Evolutionary conservation across 2,113 vertebrate species (phyloP).

Genomic region (Crotalus tigris): DNA sequence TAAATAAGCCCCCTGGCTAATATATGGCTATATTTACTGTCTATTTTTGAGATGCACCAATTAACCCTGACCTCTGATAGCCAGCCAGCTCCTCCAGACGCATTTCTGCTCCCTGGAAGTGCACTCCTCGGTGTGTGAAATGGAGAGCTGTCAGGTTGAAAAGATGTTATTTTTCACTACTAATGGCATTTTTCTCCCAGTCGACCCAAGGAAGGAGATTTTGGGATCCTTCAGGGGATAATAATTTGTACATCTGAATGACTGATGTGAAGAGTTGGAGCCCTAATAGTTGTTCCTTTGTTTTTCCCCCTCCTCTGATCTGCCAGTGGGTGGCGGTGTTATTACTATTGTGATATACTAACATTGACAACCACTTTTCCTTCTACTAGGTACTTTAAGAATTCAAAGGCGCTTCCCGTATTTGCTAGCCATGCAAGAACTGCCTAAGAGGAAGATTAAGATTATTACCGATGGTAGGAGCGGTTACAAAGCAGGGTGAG

Average conservation of each 20-base stretch:
- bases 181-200: slow-evolving; percentile 20
- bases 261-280: not conserved
- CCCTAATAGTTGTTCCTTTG: not conserved
- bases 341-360: not conserved
- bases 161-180: slow-evolving; percentile 18
- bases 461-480: not conserved
- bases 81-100: not conserved
- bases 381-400: not conserved
- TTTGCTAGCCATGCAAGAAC: not conserved
- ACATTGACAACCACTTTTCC: not conserved
- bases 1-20: slow-evolving; percentile 14
- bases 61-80: slow-evolving; percentile 1
- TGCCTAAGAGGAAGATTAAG: not conserved
- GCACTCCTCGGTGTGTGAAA: not conserved
- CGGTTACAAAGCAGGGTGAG: not conserved
- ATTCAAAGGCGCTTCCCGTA: not conserved
- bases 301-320: not conserved
- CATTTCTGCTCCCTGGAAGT: not conserved
- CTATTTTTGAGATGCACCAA: not conserved
- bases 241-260: slow-evolving; percentile 2
- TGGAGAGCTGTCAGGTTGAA: not conserved
- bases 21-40: slow-evolving; percentile 23
- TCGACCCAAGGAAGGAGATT: not conserved
- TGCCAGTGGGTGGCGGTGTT: not conserved
- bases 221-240: not conserved